phyloP scores from a whole-genome alignment of 2,888 invertebrate genomes.

The Phortica okadai region DNA sequence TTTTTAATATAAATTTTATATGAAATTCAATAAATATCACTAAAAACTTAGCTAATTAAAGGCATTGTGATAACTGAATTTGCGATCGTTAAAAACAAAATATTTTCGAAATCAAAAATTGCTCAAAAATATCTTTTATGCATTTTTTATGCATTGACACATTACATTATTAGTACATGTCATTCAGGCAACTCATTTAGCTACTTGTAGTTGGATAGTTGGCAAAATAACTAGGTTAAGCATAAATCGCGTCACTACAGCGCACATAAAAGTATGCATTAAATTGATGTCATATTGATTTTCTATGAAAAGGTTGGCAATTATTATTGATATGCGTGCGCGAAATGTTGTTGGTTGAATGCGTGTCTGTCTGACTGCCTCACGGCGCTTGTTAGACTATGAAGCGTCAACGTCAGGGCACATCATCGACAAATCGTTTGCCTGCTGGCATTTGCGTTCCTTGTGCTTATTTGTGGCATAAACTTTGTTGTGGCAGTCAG shows the following conservation, averaged over 20 bases:
- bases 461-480: constrained; percentile 20
- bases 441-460: constrained; percentile 34
- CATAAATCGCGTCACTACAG: neutral
- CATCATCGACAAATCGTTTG: constrained; percentile 2
- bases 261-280: neutral
- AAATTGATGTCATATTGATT: constrained; percentile 59
- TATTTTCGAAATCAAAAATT: no score
- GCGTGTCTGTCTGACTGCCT: constrained; percentile 46
- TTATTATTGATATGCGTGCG: constrained; percentile 52
- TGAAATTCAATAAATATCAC: no score
- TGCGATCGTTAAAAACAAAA: no score
- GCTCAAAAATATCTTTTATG: no score
- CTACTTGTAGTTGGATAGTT: no score
- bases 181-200: no score
- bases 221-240: neutral
- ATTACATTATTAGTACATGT: no score
- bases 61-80: no score
- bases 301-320: constrained; percentile 48
- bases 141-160: no score
- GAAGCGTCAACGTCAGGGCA: constrained; percentile 5
- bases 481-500: constrained; percentile 19
- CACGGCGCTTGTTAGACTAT: constrained; percentile 21
- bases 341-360: constrained; percentile 50
- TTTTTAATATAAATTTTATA: no score
- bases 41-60: no score